Evolutionary conservation across 2,888 invertebrate genomes (phyloP), one percentile per base, ranked within the genome.

Genomic region (Ommatoiulus sabulosus): DNA sequence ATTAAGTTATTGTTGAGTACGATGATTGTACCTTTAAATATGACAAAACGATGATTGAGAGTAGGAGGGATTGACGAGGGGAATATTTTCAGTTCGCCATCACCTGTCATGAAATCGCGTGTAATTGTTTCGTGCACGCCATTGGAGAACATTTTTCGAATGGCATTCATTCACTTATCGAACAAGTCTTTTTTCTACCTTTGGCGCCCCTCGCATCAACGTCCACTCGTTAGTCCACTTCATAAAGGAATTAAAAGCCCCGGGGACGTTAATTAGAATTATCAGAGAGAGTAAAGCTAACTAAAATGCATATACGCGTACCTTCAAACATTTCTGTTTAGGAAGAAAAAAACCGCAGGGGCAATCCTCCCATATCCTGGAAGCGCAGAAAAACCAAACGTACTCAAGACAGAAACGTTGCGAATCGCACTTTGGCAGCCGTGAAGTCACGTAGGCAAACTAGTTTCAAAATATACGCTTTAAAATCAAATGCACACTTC

Each of bases 41-140:
- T 52, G 52, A 52, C 52, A 52, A 52, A 52, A 52, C 52, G 52
- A 52, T 52, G 52, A 52, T 52, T 10, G 52, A 52, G 52, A 52
- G 52, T 52, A 52, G 52, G 52, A 12, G 52, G 35, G 52, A 52
- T 52, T 52, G 52, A 52, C 52, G 52, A 12, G 52, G 52, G 52
- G 15, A 15, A 52, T 52, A 52, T 52, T 52, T 52, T 12, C 52
- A 52, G 52, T 52, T 52, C 2, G 52, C 52, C 8, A 52, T 52
- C 52, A 52, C 52, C 12, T 52, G 52, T 52, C 52, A 52, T 52
- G 52, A 52, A 52, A 52, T 52, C 12, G 52, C 52, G 52, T 52
- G 52, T 52, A 52, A 52, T 52, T 52, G 52, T 52, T 52, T 52
- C 52, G 52, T 52, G 52, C 52, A 52, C 52, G 52, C 52, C 52